Conservation (phyloP, 37 sponge, comb jelly and placozoan genomes). For the Petrosia ficiformis region DNA sequence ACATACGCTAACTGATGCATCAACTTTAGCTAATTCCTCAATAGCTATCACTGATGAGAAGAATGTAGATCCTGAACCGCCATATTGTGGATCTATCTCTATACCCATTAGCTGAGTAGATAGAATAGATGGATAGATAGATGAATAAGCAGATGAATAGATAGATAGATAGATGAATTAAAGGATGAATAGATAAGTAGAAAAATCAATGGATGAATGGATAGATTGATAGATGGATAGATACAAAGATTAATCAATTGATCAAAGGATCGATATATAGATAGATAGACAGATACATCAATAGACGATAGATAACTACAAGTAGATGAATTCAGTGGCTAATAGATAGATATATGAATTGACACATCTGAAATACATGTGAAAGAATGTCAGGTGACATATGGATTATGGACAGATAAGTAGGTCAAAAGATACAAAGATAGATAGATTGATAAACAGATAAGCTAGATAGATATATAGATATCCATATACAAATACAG, state of each 20-base stretch:
- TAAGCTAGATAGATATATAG: background rate
- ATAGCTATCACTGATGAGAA: slow-evolving; percentile 79
- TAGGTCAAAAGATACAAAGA: too few relatives aligned
- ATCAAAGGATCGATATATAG: too few relatives aligned
- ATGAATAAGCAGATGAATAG: too few relatives aligned
- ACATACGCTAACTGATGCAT: slow-evolving; percentile 88
- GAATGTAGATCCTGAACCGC: slow-evolving; percentile 87
- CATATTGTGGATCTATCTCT: slow-evolving; percentile 77
- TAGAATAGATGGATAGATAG: background rate
- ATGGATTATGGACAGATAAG: too few relatives aligned
- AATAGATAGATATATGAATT: too few relatives aligned
- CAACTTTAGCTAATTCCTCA: slow-evolving; percentile 94
- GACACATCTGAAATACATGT: too few relatives aligned
- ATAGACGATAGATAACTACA: background rate
- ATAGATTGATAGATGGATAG: background rate
- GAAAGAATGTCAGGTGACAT: too few relatives aligned
- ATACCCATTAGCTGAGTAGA: slow-evolving; percentile 84
- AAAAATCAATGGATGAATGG: too few relatives aligned
- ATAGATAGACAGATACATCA: too few relatives aligned
- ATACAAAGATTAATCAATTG: too few relatives aligned
- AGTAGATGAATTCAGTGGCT: background rate
- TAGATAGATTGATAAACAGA: too few relatives aligned
- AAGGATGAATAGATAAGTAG: background rate
- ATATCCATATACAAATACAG: background rate
- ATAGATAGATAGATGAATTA: too few relatives aligned